Conservation (phyloP, 2,113 vertebrate species). For the Mesocricetus auratus region DNA sequence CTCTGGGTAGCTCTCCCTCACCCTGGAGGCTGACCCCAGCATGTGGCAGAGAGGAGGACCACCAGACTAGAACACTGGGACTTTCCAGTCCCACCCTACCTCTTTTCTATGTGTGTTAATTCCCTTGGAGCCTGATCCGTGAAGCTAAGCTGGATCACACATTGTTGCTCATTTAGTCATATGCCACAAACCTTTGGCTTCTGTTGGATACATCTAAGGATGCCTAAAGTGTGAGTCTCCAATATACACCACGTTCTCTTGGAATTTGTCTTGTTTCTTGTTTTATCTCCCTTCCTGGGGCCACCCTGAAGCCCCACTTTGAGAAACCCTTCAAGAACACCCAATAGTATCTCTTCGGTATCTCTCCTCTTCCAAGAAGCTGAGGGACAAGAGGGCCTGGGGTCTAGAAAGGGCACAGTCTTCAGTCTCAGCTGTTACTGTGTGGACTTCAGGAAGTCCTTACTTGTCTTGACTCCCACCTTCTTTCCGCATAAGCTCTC, state of each 20-base stretch:
- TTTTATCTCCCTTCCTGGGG: background rate
- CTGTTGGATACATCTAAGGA: too few species aligned
- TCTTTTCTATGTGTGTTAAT: background rate
- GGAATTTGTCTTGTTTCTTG: background rate
- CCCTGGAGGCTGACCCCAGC: background rate
- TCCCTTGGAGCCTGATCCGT: background rate
- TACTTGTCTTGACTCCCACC: too few species aligned
- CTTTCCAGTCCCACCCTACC: background rate
- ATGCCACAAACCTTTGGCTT: accelerated
- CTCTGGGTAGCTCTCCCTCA: background rate
- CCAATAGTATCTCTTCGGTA: background rate
- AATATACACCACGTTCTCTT: too few species aligned
- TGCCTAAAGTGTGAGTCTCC: background rate
- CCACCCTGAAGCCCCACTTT: background rate
- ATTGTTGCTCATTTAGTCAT: background rate
- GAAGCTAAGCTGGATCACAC: background rate
- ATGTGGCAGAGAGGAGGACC: background rate
- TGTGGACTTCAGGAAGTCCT: background rate
- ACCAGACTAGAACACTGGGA: too few species aligned
- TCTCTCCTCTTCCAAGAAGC: background rate
- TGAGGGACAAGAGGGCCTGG: background rate
- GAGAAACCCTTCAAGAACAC: background rate
- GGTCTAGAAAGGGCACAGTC: background rate
- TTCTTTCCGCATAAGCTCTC: background rate
- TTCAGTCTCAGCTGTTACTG: background rate